These are phyloP conservation scores for Clunio marinus DNA, from an alignment of 2,888 invertebrate genomes.

Conservation along the genomic window DNA sequence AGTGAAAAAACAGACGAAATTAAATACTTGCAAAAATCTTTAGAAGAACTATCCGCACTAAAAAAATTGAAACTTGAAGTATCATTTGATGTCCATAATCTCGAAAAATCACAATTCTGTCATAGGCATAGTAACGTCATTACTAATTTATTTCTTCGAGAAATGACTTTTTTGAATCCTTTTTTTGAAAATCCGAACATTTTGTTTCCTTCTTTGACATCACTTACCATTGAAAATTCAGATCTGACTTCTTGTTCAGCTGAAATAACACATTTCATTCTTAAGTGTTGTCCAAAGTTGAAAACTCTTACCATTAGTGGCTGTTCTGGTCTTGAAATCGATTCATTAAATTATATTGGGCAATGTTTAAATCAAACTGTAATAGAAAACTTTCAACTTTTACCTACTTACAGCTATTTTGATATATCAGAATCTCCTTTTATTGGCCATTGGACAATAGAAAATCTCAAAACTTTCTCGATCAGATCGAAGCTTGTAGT, in stretches of 20 bases:
- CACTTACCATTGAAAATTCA: background rate
- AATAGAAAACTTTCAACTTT: background rate
- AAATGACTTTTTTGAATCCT: slow-evolving; percentile 3
- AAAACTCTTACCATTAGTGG: background rate
- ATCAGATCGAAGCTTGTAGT: slow-evolving; percentile 1
- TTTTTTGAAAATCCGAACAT: background rate
- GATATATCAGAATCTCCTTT: background rate
- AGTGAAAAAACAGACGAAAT: background rate
- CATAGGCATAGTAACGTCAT: background rate
- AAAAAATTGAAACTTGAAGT: background rate
- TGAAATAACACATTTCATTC: background rate
- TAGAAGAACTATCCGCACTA: background rate
- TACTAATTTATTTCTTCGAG: background rate
- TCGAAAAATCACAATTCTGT: background rate
- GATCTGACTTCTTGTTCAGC: background rate
- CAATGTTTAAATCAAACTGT: background rate
- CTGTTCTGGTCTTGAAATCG: background rate
- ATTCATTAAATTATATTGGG: background rate
- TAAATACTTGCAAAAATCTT: background rate
- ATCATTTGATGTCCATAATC: background rate
- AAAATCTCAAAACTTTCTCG: background rate
- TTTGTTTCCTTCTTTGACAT: background rate
- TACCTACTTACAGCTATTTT: background rate
- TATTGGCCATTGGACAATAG: background rate
- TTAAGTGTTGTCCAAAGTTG: background rate